Evolutionary conservation across 1,140 invertebrate genomes (phyloP).

Genomic region (Halictus rubicundus): DNA sequence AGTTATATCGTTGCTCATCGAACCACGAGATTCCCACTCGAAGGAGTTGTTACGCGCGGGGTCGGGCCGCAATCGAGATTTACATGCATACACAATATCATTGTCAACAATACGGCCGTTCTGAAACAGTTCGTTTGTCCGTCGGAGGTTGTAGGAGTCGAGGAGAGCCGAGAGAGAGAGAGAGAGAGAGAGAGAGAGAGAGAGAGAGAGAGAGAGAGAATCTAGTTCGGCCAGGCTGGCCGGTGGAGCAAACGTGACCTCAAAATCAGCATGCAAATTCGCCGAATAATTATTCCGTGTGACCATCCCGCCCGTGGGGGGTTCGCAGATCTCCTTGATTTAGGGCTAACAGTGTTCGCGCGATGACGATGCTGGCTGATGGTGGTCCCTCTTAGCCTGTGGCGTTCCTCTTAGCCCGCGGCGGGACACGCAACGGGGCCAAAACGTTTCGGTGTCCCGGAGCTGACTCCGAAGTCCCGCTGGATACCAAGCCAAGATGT

Average conservation of each 20-base stretch:
- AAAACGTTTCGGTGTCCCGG: not conserved
- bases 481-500: constrained; percentile 28
- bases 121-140: constrained; percentile 33
- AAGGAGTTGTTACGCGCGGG: not conserved
- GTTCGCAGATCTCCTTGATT: constrained; percentile 62
- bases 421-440: not conserved
- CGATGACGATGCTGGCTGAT: not conserved
- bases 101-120: constrained; percentile 31
- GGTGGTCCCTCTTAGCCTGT: no score
- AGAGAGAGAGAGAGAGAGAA: constrained; percentile 1
- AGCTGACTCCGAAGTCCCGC: constrained; percentile 27
- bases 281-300: constrained; percentile 77
- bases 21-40: not conserved
- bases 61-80: not conserved
- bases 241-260: constrained; percentile 72
- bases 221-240: no score
- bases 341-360: constrained; percentile 36
- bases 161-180: constrained; percentile 1
- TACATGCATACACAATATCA: constrained; percentile 27
- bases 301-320: constrained; percentile 61
- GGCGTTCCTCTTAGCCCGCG: not conserved
- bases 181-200: constrained; percentile 1
- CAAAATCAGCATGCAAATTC: constrained; percentile 79
- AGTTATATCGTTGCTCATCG: not conserved
- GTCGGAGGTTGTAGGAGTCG: not conserved